Percentiles rank a stretch among this genome's conserved stretches.
phyloP scores from a whole-genome alignment of 2,113 vertebrate species.

The Nothoprocta perdicaria region DNA sequence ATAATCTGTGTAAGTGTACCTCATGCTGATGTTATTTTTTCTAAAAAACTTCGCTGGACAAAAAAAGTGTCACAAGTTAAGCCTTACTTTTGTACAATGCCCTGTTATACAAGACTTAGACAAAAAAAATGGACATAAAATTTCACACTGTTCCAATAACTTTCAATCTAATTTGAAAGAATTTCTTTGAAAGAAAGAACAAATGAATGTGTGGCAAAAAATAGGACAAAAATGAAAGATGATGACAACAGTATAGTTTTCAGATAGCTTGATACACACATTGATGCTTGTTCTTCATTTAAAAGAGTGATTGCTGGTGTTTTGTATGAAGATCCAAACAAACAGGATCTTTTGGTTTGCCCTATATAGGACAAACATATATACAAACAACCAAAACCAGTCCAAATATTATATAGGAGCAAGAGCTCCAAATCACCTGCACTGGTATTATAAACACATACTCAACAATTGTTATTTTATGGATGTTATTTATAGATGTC shows the following conservation, averaged over 20 bases:
- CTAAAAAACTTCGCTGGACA: slow-evolving; percentile 5
- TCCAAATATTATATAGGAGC: background rate
- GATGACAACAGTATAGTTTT: background rate
- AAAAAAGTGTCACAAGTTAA: slow-evolving; percentile 14
- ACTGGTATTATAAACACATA: background rate
- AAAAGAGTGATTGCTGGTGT: background rate
- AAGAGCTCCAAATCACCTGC: background rate
- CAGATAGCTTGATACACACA: background rate
- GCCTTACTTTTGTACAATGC: background rate
- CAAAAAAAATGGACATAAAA: background rate
- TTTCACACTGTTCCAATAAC: background rate
- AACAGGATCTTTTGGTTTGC: too few species aligned
- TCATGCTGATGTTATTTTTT: slow-evolving; percentile 20
- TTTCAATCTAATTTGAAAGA: background rate
- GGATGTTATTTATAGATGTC: background rate
- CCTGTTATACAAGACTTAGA: background rate
- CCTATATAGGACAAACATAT: too few species aligned
- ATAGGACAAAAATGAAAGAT: background rate
- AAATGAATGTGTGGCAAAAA: background rate
- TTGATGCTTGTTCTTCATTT: background rate
- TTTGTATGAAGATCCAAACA: background rate
- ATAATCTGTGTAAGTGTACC: background rate
- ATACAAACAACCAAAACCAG: background rate
- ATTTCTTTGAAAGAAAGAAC: background rate
- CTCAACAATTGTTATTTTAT: background rate